Percentiles rank a stretch among this genome's conserved stretches.
Conservation (phyloP, 64 coral and sea anemone species). For the Montipora cactus region DNA sequence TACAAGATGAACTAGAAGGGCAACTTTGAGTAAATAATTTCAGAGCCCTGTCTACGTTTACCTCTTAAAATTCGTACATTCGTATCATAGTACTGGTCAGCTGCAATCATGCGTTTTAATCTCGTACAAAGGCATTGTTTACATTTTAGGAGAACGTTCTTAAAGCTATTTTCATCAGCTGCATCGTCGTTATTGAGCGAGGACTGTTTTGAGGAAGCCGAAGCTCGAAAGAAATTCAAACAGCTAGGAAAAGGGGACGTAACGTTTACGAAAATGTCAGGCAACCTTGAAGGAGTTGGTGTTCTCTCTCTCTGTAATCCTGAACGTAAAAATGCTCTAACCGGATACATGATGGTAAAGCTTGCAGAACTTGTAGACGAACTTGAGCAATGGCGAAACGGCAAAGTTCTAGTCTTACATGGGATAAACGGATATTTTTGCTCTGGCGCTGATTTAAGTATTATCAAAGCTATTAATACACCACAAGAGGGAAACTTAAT, state of each 20-base stretch:
- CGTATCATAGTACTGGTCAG: not conserved
- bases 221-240: conserved; percentile 66
- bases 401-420: conserved; percentile 83
- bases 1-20: no score
- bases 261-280: conserved; percentile 31
- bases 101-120: not conserved
- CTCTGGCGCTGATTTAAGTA: conserved; percentile 90
- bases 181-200: not conserved
- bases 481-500: conserved; percentile 81
- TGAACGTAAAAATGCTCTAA: conserved; percentile 82
- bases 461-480: conserved; percentile 82
- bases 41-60: not conserved
- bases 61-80: not conserved
- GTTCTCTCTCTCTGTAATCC: conserved; percentile 80
- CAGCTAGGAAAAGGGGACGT: conserved; percentile 73
- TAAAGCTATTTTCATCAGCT: conserved; percentile 13
- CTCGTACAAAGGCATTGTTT: not conserved
- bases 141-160: not conserved
- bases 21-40: not conserved
- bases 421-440: conserved; percentile 81
- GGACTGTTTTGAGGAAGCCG: conserved; percentile 59
- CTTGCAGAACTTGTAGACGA: conserved; percentile 75
- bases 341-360: conserved; percentile 85
- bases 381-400: conserved; percentile 83
- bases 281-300: conserved; percentile 40